A percentile compares a stretch with the other conserved stretches of the same genome.
Evolutionary conservation across 1,140 invertebrate species (phyloP).

Genomic region (Zophobas atratus): DNA sequence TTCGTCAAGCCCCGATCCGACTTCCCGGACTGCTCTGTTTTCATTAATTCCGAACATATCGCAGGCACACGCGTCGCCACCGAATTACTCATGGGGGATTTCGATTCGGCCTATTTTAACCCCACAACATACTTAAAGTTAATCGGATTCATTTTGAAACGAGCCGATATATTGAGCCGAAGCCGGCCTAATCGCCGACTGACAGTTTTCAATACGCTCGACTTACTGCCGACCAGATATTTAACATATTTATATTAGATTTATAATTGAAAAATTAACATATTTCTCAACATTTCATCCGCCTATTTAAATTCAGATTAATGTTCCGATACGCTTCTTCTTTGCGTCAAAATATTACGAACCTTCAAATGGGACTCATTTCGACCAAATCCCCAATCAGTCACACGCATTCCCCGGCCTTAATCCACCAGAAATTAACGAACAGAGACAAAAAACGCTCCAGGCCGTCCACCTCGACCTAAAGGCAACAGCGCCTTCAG

Average conservation of each 20-base stretch:
- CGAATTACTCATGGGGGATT: constrained; percentile 67
- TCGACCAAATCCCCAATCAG: constrained; percentile 36
- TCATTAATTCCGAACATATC: constrained; percentile 67
- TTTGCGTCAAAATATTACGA: constrained; percentile 38
- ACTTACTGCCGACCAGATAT: constrained; percentile 54
- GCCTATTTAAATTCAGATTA: constrained; percentile 47
- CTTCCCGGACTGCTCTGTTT: constrained; percentile 60
- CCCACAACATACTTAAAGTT: constrained; percentile 65
- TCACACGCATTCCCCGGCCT: constrained; percentile 28
- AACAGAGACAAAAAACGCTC: constrained; percentile 7
- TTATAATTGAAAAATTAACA: constrained; percentile 59
- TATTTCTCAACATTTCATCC: constrained; percentile 52
- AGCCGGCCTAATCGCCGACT: constrained; percentile 52
- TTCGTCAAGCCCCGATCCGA: constrained; percentile 50
- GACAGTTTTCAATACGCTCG: constrained; percentile 56
- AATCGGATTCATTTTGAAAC: constrained; percentile 66
- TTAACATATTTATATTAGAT: constrained; percentile 57
- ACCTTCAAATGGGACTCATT: constrained; percentile 28
- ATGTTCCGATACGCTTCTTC: constrained; percentile 38
- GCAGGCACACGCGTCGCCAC: constrained; percentile 63
- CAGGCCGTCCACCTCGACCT: too few relatives aligned
- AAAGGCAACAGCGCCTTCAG: too few relatives aligned
- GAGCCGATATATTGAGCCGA: constrained; percentile 59
- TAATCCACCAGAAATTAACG: constrained; percentile 27
- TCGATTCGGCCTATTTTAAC: constrained; percentile 64